A percentile compares a stretch with the other conserved stretches of the same genome.
Conservation (phyloP, 30 jellyfish, hydroid and myxozoan genomes). For the Clytia hemisphaerica region DNA sequence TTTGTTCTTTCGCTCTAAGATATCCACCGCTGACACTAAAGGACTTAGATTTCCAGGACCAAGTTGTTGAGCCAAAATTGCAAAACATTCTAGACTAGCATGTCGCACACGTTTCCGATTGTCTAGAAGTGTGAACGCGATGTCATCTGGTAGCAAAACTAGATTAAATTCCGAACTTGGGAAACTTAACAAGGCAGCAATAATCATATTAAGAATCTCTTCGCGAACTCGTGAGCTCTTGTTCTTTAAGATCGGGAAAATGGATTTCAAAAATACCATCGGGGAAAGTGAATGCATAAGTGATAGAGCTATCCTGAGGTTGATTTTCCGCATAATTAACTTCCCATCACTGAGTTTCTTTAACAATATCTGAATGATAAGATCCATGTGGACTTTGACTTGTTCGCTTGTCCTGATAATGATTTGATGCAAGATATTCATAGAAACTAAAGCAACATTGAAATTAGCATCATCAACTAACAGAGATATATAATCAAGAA, state of each 20-base stretch:
- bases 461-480: conserved; percentile 71
- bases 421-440: conserved; percentile 46
- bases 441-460: conserved; percentile 57
- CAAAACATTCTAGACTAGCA: conserved; percentile 82
- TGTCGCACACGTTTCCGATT: conserved; percentile 64
- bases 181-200: conserved; percentile 74
- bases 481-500: conserved; percentile 39
- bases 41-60: conserved; percentile 91
- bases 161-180: conserved; percentile 78
- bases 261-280: conserved; percentile 38
- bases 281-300: conserved; percentile 76
- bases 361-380: conserved; percentile 43
- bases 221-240: conserved; percentile 66
- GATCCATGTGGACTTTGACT: conserved; percentile 51
- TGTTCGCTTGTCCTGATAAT: conserved; percentile 41
- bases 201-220: conserved; percentile 59
- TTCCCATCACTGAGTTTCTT: conserved; percentile 72
- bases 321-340: conserved; percentile 54
- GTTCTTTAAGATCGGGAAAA: conserved; percentile 50
- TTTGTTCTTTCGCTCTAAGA: conserved; percentile 54
- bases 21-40: conserved; percentile 87
- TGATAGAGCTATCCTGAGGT: conserved; percentile 35
- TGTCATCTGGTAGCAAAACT: conserved; percentile 37
- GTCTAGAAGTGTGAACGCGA: conserved; percentile 61
- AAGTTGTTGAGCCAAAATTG: conserved; percentile 84